Base-by-base conservation (phyloP, 1,140 invertebrate species). In the Bombus pascuorum region DNA sequence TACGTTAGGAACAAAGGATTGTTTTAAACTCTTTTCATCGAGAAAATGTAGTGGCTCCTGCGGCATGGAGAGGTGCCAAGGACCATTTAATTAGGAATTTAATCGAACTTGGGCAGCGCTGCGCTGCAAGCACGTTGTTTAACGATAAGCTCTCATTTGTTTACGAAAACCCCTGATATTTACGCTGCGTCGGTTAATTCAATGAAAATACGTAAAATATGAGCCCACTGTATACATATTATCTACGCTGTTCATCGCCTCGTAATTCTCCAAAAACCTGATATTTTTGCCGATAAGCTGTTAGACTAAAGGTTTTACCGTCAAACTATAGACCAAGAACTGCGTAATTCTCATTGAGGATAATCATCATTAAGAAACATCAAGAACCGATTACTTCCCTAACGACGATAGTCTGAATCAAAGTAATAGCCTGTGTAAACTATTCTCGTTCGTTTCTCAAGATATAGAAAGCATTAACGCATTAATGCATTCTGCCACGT, bases 71-170 rank as follows among this genome's bases (percentile, higher is more conserved):
- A 44, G 44, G 4, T 75, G 73, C 73, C 73, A 75, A 47, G 42
- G 39, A 34, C 15, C 18, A 37, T 75, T 75, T 75, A 75, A 75
- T 75, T 34, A 22, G 32, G 73, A 57, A 75, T 53, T 57, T 57
- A 75, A 34, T 75, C 12, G 32, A 75, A 75, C 9, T 37, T 75
- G 6, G 32, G 22, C 32, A 74, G n/a, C 42, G 1, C 44, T 13
- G 22, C 22, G 32, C 3, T 53, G 22, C 44, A 8, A 28, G n/a
- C n/a, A 6, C 42, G 5, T 25, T 75, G 32, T 53, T 75, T 57
- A 57, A 57, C 44, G 10, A 28, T 37, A 57, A 25, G 32, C 47
- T 53, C 32, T 57, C 73, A 8, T 75, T 57, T 75, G 32, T 75
- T 75, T 57, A 57, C 73, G 22, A 57, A 75, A 1, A 18, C 9